Percentiles rank a stretch among this genome's conserved stretches.
Evolutionary conservation across 1,140 invertebrate genomes (phyloP).

Genomic region (Orchestia grillus): DNA sequence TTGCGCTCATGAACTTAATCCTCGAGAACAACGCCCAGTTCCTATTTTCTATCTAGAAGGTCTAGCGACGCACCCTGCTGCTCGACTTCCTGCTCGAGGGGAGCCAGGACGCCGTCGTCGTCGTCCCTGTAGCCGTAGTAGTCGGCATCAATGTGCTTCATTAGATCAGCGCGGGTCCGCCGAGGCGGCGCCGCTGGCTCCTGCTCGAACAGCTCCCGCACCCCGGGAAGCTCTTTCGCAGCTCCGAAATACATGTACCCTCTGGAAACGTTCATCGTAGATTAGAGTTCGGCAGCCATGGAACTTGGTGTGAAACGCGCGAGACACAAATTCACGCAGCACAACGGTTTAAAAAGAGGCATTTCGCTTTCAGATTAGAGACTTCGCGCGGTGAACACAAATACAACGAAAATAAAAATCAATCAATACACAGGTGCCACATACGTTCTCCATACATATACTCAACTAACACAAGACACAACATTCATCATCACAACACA

Average conservation of each 20-base stretch:
- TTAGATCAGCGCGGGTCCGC: conserved; percentile 94
- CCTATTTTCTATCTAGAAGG: background rate
- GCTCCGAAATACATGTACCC: conserved; percentile 99
- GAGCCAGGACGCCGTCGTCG: conserved; percentile 94
- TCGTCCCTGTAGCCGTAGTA: conserved; percentile 99
- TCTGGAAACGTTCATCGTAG: conserved; percentile 69
- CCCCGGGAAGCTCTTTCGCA: conserved; percentile 97
- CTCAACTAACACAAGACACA: too few species aligned
- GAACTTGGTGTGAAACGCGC: too few species aligned
- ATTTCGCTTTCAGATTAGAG: too few species aligned
- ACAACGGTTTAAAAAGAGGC: too few species aligned
- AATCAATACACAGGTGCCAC: too few species aligned
- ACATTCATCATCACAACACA: too few species aligned
- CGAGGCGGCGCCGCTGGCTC: conserved; percentile 89
- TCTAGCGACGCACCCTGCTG: conserved; percentile 57
- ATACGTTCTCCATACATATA: too few species aligned
- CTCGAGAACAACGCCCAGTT: background rate
- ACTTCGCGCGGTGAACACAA: too few species aligned
- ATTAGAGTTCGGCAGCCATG: too few species aligned
- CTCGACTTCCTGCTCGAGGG: conserved; percentile 87
- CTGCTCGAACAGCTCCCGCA: conserved; percentile 97
- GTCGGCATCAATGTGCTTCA: conserved; percentile 97
- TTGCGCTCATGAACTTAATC: background rate
- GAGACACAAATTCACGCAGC: too few species aligned
- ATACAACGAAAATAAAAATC: too few species aligned